Base-by-base conservation (phyloP, 2,797 vertebrate species). In the Pangasius mekongensis region DNA sequence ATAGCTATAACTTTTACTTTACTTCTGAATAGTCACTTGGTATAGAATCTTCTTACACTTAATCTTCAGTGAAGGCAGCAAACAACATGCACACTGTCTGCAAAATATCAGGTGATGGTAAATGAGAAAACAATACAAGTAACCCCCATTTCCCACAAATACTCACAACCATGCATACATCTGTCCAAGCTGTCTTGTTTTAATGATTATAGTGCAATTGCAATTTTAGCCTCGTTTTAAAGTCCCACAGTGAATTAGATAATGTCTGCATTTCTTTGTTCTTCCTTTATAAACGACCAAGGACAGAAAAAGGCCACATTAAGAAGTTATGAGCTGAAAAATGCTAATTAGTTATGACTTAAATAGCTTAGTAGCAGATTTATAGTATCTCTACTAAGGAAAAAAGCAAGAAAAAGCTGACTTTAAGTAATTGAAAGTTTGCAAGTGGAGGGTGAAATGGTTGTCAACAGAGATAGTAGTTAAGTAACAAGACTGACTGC, bases 361-460 rank as follows among this genome's bases (percentile, higher is more conserved):
- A 66, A 81, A 81, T 85, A 87, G 67, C 64, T 88, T 87, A 93
- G 83, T 69, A 89, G 71, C 90, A 84, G 91, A 76, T 89, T 92
- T 88, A 76, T 92, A 89, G 89, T 87, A 94, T 94, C 88, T 92
- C 64, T 91, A 85, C 84, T 89, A 90, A n/a, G 10, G 66, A 33
- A 64, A n/a, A 33, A 22, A 7, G 5, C 13, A 62, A n/a, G 56
- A 60, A 62, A n/a, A 77, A 85, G 89, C 88, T 88, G 91, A 89
- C 88, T 91, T 86, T 89, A 62, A 89, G 85, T 88, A 88, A 91
- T 90, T 90, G 83, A 5, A 89, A 89, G 91, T 89, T 90, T 87
- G 80, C 86, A 93, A 90, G 90, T 93, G 88, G 93, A 93, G 92
- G 86, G 92, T 91, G 87, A 93, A 91, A 91, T 88, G 84, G 89